Evolutionary conservation across 2,797 vertebrate genomes (phyloP).

Genomic region (Hirundo rustica): DNA sequence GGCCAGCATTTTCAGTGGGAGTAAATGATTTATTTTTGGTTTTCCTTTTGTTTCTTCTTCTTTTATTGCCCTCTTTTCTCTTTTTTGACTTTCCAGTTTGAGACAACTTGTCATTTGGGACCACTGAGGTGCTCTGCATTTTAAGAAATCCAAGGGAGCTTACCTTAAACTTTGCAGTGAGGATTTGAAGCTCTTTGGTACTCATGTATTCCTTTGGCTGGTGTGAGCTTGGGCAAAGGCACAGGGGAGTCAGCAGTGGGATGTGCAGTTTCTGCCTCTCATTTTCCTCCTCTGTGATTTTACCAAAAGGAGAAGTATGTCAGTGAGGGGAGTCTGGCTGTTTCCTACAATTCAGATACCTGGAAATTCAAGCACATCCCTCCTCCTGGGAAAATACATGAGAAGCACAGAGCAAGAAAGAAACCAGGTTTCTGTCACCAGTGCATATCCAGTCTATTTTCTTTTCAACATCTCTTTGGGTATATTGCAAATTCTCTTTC

Average conservation of each 20-base stretch:
- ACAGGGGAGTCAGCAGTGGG: not conserved
- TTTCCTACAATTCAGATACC: not conserved
- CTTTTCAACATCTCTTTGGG: not conserved
- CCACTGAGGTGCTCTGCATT: not conserved
- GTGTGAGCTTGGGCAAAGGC: not conserved
- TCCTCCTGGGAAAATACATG: not conserved
- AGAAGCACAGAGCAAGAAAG: not conserved
- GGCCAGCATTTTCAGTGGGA: not conserved
- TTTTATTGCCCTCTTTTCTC: rapidly evolving
- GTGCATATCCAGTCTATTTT: not conserved
- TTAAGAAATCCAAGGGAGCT: not conserved
- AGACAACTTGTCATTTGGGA: not conserved
- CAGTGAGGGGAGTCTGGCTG: not conserved
- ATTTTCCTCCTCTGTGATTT: not conserved
- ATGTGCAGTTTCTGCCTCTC: not conserved
- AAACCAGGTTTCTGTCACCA: not conserved
- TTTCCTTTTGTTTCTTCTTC: not conserved
- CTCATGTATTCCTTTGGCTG: not conserved
- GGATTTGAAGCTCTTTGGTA: not conserved
- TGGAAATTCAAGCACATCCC: not conserved
- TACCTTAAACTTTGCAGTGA: not conserved
- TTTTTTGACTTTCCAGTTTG: not conserved
- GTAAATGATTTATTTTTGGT: not conserved
- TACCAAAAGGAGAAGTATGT: not conserved
- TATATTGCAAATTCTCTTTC: not conserved